phyloP scores from a whole-genome alignment of 2,797 vertebrate genomes.

The Alosa sapidissima region DNA sequence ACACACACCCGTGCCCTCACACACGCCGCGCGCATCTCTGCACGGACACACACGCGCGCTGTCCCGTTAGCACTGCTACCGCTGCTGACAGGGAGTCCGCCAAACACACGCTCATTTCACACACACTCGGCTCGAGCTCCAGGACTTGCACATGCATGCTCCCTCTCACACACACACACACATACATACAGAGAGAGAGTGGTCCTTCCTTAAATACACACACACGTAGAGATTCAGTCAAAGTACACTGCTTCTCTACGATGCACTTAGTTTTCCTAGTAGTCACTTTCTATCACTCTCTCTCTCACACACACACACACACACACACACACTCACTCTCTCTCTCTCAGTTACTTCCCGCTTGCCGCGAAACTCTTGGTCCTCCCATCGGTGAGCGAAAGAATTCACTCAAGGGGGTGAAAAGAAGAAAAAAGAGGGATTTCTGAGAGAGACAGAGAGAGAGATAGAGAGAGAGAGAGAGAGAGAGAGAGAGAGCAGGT shows the following conservation, averaged over 20 bases:
- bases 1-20: slow-evolving; percentile 45
- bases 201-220: neutral
- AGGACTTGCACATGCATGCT: slow-evolving; percentile 35
- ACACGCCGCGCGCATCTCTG: slow-evolving; percentile 70
- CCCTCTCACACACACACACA: slow-evolving; percentile 18
- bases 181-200: neutral
- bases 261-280: neutral
- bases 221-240: neutral
- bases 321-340: neutral
- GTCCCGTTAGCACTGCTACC: neutral
- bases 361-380: neutral
- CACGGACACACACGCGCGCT: slow-evolving; percentile 34
- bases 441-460: neutral
- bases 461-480: neutral
- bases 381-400: neutral
- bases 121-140: slow-evolving; percentile 32
- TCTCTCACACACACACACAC: neutral
- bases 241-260: neutral
- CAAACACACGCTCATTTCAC: slow-evolving; percentile 36
- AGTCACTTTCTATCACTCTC: neutral
- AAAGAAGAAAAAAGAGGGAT: neutral
- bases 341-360: neutral
- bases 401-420: neutral
- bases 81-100: neutral
- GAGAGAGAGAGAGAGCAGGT: neutral